phyloP scores from a whole-genome alignment of 2,888 invertebrate species.

The Aphidius colemani region DNA sequence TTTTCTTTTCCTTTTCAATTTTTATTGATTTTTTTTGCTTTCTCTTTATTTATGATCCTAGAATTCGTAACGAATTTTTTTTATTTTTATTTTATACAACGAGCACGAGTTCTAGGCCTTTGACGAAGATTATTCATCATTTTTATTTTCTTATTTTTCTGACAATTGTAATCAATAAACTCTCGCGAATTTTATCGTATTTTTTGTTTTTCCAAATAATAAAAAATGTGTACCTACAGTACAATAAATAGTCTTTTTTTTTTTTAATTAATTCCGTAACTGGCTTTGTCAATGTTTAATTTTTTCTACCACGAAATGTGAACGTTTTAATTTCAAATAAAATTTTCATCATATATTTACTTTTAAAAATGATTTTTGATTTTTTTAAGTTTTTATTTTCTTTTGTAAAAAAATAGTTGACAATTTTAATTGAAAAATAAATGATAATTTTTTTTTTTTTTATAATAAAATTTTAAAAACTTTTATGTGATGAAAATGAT shows the following conservation, averaged over 20 bases:
- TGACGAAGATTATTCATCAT: background rate
- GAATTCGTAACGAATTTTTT: background rate
- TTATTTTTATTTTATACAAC: background rate
- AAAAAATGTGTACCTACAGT: background rate
- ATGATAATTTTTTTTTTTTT: background rate
- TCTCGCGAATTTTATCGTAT: too few species aligned
- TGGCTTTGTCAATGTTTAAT: background rate
- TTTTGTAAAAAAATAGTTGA: conserved; percentile 25
- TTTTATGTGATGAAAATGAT: too few species aligned
- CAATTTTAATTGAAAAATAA: conserved; percentile 25
- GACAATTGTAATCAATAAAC: too few species aligned
- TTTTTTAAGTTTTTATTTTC: background rate
- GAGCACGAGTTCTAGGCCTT: too few species aligned
- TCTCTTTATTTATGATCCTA: background rate
- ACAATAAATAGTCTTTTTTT: background rate
- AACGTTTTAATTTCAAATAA: conserved; percentile 6
- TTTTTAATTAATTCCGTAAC: background rate
- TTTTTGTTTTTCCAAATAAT: background rate
- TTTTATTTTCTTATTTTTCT: conserved; percentile 3
- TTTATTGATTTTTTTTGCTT: conserved; percentile 15
- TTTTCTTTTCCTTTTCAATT: conserved; percentile 22
- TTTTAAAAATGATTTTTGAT: too few species aligned
- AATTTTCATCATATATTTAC: too few species aligned
- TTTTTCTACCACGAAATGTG: conserved; percentile 11
- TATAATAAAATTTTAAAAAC: too few species aligned